A percentile compares a stretch with the other conserved stretches of the same genome.
phyloP scores from a whole-genome alignment of 2,797 vertebrate species.

The Galagoides demidoff region DNA sequence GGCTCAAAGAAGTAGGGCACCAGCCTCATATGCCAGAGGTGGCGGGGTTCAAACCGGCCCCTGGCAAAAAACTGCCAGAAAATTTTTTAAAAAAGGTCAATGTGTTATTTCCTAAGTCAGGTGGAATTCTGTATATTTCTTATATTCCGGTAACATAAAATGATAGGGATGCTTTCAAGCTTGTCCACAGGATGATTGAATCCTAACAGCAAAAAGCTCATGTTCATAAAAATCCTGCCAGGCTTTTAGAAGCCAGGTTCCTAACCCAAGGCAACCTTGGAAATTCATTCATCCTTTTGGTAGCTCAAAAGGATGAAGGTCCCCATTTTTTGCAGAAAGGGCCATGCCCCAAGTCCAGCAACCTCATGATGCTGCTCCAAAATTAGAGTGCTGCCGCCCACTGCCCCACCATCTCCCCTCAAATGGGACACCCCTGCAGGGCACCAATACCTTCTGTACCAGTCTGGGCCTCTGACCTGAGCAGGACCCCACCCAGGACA shows the following conservation, averaged over 20 bases:
- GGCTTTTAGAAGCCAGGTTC: background rate
- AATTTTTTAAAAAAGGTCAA: background rate
- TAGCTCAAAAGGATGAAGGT: background rate
- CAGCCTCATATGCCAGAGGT: too few species aligned
- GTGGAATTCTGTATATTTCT: background rate
- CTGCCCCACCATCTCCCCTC: background rate
- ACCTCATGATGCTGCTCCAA: background rate
- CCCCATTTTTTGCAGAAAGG: background rate
- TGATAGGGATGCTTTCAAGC: background rate
- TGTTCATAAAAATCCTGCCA: background rate
- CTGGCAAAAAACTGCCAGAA: too few species aligned
- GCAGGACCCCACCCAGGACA: background rate
- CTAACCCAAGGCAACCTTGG: background rate
- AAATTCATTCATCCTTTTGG: rapidly evolving
- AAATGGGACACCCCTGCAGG: background rate
- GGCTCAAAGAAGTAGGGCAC: too few species aligned
- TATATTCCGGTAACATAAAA: background rate
- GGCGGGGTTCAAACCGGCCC: too few species aligned
- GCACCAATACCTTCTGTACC: background rate
- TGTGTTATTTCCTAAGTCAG: background rate
- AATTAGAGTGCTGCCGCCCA: background rate
- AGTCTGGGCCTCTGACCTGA: background rate
- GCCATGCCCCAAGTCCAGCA: background rate
- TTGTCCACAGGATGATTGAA: background rate
- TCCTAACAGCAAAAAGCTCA: background rate